Percentiles rank a stretch among this genome's conserved stretches.
phyloP scores from a whole-genome alignment of 1,140 invertebrate genomes.

The Mycetomoellerius zeteki region DNA sequence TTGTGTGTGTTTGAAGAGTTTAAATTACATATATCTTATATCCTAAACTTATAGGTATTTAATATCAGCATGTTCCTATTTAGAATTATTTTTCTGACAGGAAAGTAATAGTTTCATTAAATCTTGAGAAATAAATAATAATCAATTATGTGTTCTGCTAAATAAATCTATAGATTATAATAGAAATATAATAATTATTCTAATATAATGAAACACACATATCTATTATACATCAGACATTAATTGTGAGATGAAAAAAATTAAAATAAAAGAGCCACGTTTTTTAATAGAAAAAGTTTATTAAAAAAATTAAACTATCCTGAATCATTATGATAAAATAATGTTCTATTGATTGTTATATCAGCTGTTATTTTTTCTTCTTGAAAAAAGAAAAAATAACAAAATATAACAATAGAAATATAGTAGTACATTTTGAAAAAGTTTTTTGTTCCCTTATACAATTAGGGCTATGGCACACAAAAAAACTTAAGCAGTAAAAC shows the following conservation, averaged over 20 bases:
- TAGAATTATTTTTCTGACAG: not conserved
- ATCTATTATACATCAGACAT: not conserved
- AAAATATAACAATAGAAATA: not conserved
- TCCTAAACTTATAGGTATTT: conserved; percentile 5
- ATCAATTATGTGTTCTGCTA: not conserved
- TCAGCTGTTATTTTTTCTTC: not conserved
- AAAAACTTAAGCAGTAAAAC: too few relatives aligned
- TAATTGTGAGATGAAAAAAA: not conserved
- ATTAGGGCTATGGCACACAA: too few relatives aligned
- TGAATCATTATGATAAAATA: conserved; percentile 13
- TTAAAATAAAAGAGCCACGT: not conserved
- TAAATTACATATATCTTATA: not conserved
- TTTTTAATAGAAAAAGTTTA: not conserved
- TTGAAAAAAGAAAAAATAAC: conserved; percentile 4
- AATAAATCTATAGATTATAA: not conserved
- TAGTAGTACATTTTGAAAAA: not conserved
- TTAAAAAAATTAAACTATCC: not conserved
- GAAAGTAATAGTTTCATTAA: not conserved
- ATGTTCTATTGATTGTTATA: too few relatives aligned
- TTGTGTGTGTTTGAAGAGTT: not conserved
- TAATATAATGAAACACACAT: not conserved
- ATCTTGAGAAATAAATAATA: not conserved
- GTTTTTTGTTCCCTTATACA: not conserved
- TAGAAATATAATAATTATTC: conserved; percentile 9
- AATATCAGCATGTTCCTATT: not conserved